phyloP scores from a whole-genome alignment of 2,113 vertebrate genomes.

The Anarhynchus alexandrinus region DNA sequence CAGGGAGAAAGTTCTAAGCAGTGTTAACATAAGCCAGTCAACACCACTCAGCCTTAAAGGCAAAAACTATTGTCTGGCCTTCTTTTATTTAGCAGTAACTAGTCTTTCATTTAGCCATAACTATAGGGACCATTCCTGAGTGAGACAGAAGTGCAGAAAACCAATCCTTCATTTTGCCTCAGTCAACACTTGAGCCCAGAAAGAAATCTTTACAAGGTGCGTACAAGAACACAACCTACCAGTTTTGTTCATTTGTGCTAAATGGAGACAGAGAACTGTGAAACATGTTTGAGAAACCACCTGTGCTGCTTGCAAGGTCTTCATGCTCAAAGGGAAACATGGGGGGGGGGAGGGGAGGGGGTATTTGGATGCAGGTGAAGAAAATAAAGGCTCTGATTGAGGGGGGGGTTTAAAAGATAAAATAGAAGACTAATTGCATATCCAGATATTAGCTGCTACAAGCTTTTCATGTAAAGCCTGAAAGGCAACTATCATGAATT shows the following conservation, averaged over 20 bases:
- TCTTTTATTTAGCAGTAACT: not conserved
- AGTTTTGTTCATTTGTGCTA: not conserved
- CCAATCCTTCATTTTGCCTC: not conserved
- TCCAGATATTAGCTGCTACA: not conserved
- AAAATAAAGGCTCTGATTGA: not conserved
- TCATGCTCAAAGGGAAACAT: not conserved
- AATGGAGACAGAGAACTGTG: not conserved
- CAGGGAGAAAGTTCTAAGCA: not conserved
- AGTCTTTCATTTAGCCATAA: not conserved
- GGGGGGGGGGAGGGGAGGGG: rapidly evolving
- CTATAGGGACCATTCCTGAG: not conserved
- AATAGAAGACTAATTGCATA: not conserved
- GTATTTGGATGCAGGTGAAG: not conserved
- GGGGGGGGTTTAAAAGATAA: not conserved
- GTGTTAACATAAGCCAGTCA: not conserved
- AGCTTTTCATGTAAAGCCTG: not conserved
- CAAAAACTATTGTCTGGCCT: not conserved
- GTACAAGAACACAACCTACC: not conserved
- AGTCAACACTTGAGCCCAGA: not conserved
- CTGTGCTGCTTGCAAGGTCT: not conserved
- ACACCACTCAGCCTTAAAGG: not conserved
- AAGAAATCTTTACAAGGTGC: not conserved
- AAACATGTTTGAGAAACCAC: not conserved
- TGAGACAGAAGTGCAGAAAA: not conserved
- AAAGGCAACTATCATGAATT: not conserved